Evolutionary conservation across 2,797 vertebrate genomes (phyloP).

Genomic region (Malacoctenus gilli): DNA sequence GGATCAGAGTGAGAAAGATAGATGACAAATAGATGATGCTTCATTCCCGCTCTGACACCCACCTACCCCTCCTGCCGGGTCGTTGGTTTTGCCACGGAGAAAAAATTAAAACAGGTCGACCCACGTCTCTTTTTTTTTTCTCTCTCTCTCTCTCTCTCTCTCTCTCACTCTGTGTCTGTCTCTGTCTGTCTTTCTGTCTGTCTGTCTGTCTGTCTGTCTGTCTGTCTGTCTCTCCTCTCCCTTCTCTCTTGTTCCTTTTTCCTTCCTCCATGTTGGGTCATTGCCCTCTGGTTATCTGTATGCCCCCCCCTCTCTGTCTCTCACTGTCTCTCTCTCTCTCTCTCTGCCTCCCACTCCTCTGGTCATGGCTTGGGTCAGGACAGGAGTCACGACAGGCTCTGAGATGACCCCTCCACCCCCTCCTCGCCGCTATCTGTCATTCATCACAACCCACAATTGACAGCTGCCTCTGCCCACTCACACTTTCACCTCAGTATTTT

Average conservation of each 20-base stretch:
- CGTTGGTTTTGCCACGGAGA: conserved; percentile 66
- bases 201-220: too few species aligned
- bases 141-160: conserved; percentile 27
- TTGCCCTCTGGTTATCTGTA: conserved; percentile 59
- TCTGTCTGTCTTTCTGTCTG: too few species aligned
- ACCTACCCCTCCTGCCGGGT: conserved; percentile 76
- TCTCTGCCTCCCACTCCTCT: conserved; percentile 71
- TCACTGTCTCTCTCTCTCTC: conserved; percentile 69
- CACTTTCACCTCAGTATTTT: conserved; percentile 72
- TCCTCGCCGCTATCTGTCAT: conserved; percentile 61
- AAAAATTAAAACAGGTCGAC: conserved; percentile 71
- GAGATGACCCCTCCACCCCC: conserved; percentile 40
- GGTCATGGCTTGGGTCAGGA: conserved; percentile 72
- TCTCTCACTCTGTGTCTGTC: too few species aligned
- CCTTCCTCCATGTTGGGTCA: conserved; percentile 52
- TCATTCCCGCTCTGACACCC: conserved; percentile 80
- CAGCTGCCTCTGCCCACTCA: conserved; percentile 76
- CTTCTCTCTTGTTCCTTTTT: conserved; percentile 42
- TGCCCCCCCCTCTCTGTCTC: conserved; percentile 65
- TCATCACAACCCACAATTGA: conserved; percentile 79
- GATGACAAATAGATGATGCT: conserved; percentile 85
- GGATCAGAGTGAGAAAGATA: conserved; percentile 71
- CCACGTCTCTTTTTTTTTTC: conserved; percentile 52
- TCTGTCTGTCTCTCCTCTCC: too few species aligned
- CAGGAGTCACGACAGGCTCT: conserved; percentile 70